Conservation (phyloP, 2,113 vertebrate species). For the Muscicapa adusta region DNA sequence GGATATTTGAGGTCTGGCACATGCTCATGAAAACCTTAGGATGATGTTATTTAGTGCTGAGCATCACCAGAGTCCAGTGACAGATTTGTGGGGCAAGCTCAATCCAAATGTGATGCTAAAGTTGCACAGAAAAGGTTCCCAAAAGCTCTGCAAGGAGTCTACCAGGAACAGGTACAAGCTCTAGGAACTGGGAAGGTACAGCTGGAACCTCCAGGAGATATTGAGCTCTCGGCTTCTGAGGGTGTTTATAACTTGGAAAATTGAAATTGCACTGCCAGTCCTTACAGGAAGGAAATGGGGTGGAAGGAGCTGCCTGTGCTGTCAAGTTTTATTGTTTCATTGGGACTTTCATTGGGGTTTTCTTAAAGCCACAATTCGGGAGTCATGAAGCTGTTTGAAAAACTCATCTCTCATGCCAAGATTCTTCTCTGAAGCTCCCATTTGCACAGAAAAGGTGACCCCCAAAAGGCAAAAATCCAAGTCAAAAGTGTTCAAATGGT, state of each 20-base stretch:
- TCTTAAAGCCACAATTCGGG: not conserved
- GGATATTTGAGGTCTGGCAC: not conserved
- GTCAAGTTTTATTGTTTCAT: not conserved
- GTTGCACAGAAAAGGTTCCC: not conserved
- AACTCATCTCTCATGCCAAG: fast-evolving
- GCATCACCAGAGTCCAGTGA: too few relatives aligned
- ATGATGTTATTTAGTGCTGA: not conserved
- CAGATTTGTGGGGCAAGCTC: not conserved
- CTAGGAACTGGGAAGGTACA: not conserved
- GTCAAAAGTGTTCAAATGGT: not conserved
- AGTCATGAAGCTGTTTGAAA: not conserved
- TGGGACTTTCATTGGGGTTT: not conserved
- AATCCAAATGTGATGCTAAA: fast-evolving
- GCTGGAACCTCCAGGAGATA: not conserved
- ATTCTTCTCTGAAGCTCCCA: not conserved
- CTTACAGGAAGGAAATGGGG: not conserved
- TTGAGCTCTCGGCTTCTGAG: not conserved
- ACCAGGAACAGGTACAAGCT: not conserved
- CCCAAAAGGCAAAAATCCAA: not conserved
- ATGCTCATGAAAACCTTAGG: not conserved
- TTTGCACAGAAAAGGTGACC: not conserved
- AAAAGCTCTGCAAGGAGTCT: not conserved
- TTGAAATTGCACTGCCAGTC: not conserved
- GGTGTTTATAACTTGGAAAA: not conserved
- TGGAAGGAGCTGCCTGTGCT: not conserved